These are phyloP conservation scores for Xestia c-nigrum DNA, from an alignment of 2,888 invertebrate genomes.

Conservation along the genomic window DNA sequence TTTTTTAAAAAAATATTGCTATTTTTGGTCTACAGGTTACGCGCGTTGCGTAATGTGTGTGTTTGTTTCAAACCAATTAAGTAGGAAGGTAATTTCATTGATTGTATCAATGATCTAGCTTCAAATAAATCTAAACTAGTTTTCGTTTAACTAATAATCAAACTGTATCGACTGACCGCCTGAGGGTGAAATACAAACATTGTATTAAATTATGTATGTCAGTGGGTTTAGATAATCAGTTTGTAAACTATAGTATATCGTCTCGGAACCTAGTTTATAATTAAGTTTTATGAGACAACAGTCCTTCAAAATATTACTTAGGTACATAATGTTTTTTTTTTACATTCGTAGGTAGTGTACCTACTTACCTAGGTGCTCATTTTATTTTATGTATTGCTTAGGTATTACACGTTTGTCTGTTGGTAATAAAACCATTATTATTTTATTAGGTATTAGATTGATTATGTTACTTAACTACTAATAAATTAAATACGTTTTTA, in stretches of 20 bases:
- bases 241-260: background rate
- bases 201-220: conserved; percentile 27
- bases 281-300: background rate
- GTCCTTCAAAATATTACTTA: background rate
- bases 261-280: conserved; percentile 1
- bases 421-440: background rate
- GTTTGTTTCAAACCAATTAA: background rate
- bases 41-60: background rate
- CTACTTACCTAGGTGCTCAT: background rate
- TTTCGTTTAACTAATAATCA: conserved; percentile 7
- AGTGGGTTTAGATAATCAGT: conserved; percentile 14
- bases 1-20: background rate
- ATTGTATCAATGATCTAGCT: conserved; percentile 9
- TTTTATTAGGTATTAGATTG: background rate
- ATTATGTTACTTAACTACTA: background rate
- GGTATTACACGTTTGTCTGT: background rate
- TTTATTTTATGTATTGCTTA: background rate
- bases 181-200: conserved; percentile 10
- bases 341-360: background rate
- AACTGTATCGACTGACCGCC: background rate
- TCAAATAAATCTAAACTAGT: conserved; percentile 5
- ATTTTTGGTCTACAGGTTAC: background rate
- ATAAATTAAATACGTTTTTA: background rate
- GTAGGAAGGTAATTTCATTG: background rate
- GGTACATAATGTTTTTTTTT: background rate